These are phyloP conservation scores for Aepyceros melampus DNA, from an alignment of 2,113 vertebrate species.

Conservation along the genomic window DNA sequence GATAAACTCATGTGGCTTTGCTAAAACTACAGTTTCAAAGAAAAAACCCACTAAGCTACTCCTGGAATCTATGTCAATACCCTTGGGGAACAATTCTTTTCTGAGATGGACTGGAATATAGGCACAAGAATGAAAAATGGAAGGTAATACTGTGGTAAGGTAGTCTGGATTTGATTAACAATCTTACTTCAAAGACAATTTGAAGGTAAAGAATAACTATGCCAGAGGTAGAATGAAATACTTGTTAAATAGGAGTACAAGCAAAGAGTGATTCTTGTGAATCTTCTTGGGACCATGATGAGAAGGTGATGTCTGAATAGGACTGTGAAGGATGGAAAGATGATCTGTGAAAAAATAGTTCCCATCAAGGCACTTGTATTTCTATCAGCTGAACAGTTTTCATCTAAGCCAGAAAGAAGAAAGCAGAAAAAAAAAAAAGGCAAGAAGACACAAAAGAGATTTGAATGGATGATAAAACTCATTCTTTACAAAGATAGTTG, in stretches of 20 bases:
- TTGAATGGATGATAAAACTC: neutral
- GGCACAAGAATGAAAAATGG: neutral
- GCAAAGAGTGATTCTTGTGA: neutral
- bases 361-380: neutral
- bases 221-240: neutral
- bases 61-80: neutral
- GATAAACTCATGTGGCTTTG: conserved; percentile 20
- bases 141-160: neutral
- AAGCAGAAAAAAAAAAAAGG: neutral
- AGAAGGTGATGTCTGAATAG: neutral
- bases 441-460: neutral
- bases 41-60: neutral
- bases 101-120: neutral
- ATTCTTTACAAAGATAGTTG: neutral
- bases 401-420: neutral
- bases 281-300: neutral
- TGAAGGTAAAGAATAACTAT: neutral
- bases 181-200: neutral
- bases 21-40: conserved; percentile 6
- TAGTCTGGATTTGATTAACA: neutral
- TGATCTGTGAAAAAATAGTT: neutral
- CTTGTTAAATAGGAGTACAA: neutral
- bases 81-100: neutral
- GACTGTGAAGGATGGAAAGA: neutral
- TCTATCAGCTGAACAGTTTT: neutral